phyloP scores from a whole-genome alignment of 1,140 invertebrate species.

The Heliconius nattereri region DNA sequence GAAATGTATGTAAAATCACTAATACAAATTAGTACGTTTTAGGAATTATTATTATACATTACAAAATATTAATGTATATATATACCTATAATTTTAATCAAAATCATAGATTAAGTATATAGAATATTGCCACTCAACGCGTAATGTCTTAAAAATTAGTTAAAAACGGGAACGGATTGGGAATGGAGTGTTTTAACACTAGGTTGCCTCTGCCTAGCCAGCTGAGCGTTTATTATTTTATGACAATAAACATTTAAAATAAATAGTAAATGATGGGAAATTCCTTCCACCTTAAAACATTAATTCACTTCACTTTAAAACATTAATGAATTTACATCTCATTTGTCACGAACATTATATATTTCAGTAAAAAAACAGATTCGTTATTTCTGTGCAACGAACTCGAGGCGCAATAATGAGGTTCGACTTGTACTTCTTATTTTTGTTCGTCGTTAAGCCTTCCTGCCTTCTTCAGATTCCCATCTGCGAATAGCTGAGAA shows the following conservation, averaged over 20 bases:
- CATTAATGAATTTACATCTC: not conserved
- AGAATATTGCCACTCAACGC: no score
- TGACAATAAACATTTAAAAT: not conserved
- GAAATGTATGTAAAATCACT: no score
- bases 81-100: no score
- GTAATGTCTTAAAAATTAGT: no score
- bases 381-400: slow-evolving; percentile 32
- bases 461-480: slow-evolving; percentile 13
- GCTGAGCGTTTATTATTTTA: no score
- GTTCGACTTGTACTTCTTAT: slow-evolving; percentile 27
- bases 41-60: no score
- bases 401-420: slow-evolving; percentile 33
- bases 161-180: no score
- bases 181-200: no score
- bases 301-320: not conserved
- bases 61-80: no score
- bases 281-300: not conserved
- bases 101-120: no score
- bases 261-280: not conserved
- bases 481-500: slow-evolving; percentile 1
- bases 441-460: slow-evolving; percentile 22
- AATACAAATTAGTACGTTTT: no score
- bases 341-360: slow-evolving; percentile 9
- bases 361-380: slow-evolving; percentile 22
- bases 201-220: no score